A percentile compares a stretch with the other conserved stretches of the same genome.
These are phyloP conservation scores for Exephanes ischioxanthus DNA, from an alignment of 2,888 invertebrate genomes.

Conservation along the genomic window DNA sequence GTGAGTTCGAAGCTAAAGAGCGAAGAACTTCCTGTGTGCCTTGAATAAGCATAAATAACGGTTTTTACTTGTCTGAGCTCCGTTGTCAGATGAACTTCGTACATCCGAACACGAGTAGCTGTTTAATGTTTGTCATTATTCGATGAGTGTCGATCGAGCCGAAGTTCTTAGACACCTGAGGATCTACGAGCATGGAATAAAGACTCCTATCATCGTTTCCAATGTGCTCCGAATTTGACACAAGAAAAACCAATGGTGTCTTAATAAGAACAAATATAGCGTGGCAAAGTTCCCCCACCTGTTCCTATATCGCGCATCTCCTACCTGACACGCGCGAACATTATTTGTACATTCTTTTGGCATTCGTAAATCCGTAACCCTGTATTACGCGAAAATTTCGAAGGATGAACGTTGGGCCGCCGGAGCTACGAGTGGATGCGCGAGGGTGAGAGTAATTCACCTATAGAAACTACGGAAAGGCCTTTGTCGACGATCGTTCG, in stretches of 20 bases:
- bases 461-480: constrained; percentile 42
- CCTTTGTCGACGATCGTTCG: constrained; percentile 41
- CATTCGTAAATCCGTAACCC: background rate
- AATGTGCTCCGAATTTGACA: background rate
- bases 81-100: background rate
- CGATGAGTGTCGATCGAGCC: background rate
- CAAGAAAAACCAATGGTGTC: background rate
- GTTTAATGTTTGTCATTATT: constrained; percentile 1
- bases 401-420: constrained; percentile 16
- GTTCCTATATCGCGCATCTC: background rate
- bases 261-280: background rate
- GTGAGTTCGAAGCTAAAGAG: background rate
- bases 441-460: constrained; percentile 46
- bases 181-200: background rate
- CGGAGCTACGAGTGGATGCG: constrained; percentile 11
- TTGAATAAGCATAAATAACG: background rate
- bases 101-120: background rate
- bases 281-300: background rate
- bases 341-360: background rate
- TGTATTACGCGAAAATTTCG: constrained; percentile 3
- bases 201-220: background rate
- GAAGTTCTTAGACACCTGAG: background rate
- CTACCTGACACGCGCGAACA: background rate
- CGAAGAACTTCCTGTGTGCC: background rate
- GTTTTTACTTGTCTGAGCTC: background rate